Base-by-base conservation (phyloP, 2,888 invertebrate genomes). In the Morpho achilles region DNA sequence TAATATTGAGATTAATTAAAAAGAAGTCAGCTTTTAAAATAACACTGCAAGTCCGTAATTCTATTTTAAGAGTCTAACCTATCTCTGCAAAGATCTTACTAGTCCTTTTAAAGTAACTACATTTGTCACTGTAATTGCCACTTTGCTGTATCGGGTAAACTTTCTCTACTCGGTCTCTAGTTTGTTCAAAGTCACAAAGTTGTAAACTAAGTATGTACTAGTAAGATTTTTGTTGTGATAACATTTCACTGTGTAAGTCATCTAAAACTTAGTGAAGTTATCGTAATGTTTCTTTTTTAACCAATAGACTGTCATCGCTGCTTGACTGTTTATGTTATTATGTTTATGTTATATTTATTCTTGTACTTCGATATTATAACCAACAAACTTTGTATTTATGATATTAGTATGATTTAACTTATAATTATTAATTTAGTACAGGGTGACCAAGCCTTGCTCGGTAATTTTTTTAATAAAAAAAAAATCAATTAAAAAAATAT, bases 91-190 rank as follows among this genome's bases (percentile, higher is more conserved):
- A 53, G 42, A 51, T 46, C 51, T 48, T 41, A 56, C 43, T 56
- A 53, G 59, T 57, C 65, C 51, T 48, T 59, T 59, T 60, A 61
- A 57, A 59, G 61, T 59, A 65, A 62, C 56, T 61, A 64, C 68
- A 75, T 75, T 72, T 71, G 71, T 71, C 72, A 66, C 63, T 62
- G 67, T 73, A 73, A 76, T 76, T 73, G 73, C 73, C 70, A 72
- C 73, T 77, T 73, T 65, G 61, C 68, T 68, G 69, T 74, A 75
- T 73, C 66, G 76, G 69, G 67, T 69, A 71, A 77, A 76, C 72
- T 77, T 76, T 53, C 53, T 40, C 39, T 70, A 70, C 69, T 69
- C 65, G 69, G 67, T 70, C 67, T 72, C 73, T 70, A 72, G 70
- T 69, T 63, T 59, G 53, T 52, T 55, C 54, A 59, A 61, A 58